Evolutionary conservation across 2,888 invertebrate genomes (phyloP).

Genomic region (Athalia rosae): DNA sequence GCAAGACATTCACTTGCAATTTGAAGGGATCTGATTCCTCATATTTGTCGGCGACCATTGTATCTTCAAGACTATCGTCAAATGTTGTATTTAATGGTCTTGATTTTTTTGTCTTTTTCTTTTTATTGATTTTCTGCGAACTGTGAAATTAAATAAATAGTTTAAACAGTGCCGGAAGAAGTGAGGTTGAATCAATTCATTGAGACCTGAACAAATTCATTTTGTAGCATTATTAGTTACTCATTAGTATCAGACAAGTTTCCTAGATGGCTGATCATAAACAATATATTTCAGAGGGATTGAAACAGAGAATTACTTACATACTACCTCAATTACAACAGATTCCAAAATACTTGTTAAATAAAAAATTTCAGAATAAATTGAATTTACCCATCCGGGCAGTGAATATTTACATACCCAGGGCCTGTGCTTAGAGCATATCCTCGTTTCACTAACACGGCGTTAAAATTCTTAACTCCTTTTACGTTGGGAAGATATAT

Average conservation of each 20-base stretch:
- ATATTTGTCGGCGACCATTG: not conserved
- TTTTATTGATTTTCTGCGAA: slow-evolving; percentile 22
- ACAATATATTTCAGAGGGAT: no score
- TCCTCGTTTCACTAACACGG: slow-evolving; percentile 74
- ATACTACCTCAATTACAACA: no score
- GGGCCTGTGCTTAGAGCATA: slow-evolving; percentile 75
- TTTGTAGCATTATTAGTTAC: no score
- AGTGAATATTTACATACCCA: slow-evolving; percentile 68
- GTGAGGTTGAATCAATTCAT: not conserved
- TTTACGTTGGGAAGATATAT: slow-evolving; percentile 57
- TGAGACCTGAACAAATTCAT: no score
- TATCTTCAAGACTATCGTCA: not conserved
- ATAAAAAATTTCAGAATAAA: not conserved
- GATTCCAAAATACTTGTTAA: not conserved
- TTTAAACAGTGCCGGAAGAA: not conserved
- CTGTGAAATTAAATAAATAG: slow-evolving; percentile 32
- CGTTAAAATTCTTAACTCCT: slow-evolving; percentile 75
- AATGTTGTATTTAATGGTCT: not conserved
- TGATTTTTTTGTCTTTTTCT: not conserved
- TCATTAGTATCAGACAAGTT: no score
- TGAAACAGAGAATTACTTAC: no score
- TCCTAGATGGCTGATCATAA: no score
- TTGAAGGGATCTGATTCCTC: slow-evolving; percentile 70
- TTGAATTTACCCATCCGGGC: not conserved
- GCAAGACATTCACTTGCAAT: slow-evolving; percentile 75